Evolutionary conservation across 1,140 invertebrate genomes (phyloP).

Genomic region (Drosophila orena): DNA sequence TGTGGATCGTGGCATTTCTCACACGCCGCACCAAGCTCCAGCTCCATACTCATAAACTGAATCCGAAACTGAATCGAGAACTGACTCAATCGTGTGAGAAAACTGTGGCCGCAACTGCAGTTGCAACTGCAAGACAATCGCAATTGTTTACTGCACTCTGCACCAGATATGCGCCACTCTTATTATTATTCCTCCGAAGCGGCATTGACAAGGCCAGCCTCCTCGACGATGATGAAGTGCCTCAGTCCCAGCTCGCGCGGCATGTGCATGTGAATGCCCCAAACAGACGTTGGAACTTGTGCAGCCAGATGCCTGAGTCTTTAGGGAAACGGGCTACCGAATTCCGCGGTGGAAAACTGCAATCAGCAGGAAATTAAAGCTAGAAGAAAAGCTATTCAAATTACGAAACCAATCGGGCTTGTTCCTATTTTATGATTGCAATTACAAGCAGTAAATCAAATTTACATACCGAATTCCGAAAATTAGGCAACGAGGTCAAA

Average conservation of each 20-base stretch:
- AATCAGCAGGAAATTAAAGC: conserved; percentile 8
- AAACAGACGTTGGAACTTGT: conserved; percentile 48
- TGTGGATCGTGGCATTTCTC: conserved; percentile 44
- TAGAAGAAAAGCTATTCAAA: background rate
- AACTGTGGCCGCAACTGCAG: conserved; percentile 39
- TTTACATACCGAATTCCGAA: no score
- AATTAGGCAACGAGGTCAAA: no score
- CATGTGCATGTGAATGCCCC: conserved; percentile 27
- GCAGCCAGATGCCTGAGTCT: conserved; percentile 33
- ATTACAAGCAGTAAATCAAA: no score
- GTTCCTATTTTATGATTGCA: no score
- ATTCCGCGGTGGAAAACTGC: conserved; percentile 7
- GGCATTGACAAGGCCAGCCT: conserved; percentile 77
- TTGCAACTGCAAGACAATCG: conserved; percentile 62
- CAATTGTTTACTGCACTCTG: conserved; percentile 66
- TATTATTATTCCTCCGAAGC: conserved; percentile 73
- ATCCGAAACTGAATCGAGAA: background rate
- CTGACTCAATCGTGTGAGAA: conserved; percentile 67
- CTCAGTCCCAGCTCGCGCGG: background rate
- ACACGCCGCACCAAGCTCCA: conserved; percentile 24
- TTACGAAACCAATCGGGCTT: no score
- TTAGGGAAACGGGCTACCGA: conserved; percentile 14
- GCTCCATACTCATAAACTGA: background rate
- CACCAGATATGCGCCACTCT: conserved; percentile 74
- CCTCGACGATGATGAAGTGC: conserved; percentile 42